Conservation (phyloP, 2,797 vertebrate genomes). For the Allochrocebus solatus region DNA sequence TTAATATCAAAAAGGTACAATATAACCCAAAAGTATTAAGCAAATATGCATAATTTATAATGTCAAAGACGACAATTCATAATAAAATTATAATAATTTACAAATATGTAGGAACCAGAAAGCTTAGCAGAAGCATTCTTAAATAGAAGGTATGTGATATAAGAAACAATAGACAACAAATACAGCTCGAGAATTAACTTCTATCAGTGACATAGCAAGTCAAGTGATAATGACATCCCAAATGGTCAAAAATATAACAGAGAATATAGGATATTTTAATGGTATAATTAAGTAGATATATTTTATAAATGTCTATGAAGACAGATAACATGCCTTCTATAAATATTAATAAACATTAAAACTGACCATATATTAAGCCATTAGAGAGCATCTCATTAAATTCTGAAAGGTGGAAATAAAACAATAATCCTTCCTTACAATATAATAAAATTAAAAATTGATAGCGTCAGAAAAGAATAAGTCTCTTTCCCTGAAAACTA, state of each 20-base stretch:
- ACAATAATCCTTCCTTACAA: neutral
- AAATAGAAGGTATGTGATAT: neutral
- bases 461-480: neutral
- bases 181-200: neutral
- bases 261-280: neutral
- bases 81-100: neutral
- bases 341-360: neutral
- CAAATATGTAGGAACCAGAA: neutral
- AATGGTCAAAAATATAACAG: neutral
- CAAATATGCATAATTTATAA: neutral
- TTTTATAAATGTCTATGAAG: constrained; percentile 25
- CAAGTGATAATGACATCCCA: neutral
- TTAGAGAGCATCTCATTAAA: neutral
- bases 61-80: neutral
- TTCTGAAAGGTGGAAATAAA: constrained; percentile 18
- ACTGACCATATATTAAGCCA: neutral
- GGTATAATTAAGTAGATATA: neutral
- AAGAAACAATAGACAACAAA: neutral
- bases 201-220: neutral
- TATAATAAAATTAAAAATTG: neutral
- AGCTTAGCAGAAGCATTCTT: neutral
- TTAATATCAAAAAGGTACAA: neutral
- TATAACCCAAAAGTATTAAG: neutral
- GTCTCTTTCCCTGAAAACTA: neutral
- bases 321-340: neutral